Base-by-base conservation (phyloP, 37 sponge, comb jelly and placozoan species). In the Chondrosia reniformis region DNA sequence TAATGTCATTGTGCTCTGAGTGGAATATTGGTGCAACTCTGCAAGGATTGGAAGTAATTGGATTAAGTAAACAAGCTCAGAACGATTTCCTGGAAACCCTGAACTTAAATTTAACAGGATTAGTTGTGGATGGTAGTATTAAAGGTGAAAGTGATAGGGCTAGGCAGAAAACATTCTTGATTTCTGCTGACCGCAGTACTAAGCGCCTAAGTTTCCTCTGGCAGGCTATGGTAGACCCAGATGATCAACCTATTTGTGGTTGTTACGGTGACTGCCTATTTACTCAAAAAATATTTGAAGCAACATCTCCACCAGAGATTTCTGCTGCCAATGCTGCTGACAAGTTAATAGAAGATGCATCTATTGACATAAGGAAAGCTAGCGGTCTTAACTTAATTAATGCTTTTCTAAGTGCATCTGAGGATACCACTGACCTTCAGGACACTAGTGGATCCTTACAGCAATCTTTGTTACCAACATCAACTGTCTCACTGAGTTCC, bases 261-360 rank as follows among this genome's bases (percentile, higher is more conserved):
- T 91, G 91, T 33, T 83, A 67, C 59, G 87, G 87, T 33, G 91
- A 81, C 1, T 91, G 91, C 55, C 44, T 24, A 5, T 91, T 91
- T 46, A 80, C 76, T 5, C 41, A 36, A 6, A 12, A 69, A 25
- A 54, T 33, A 46, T 6, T 30, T 19, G 24, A 13, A 39, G 2
- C 39, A 24, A 24, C 44, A 10, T 3, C 24, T 2, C 2, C 1
- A 15, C 2, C 43, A 6, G 40, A 17, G 1, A 24, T 24, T 1
- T 69, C 1, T 69, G 7, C 33, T 2, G 3, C 32, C 21, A 28
- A 33, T 64, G n/a, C n/a, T n/a, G n/a, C n/a, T n/a, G n/a, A n/a
- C n/a, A n/a, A n/a, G n/a, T n/a, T n/a, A n/a, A n/a, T n/a, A n/a
- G 66, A 4, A 33, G 72, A 40, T 25, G 40, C 17, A 4, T 10